Conservation (phyloP, 2,888 invertebrate genomes). For the Melangyna quadrimaculata region DNA sequence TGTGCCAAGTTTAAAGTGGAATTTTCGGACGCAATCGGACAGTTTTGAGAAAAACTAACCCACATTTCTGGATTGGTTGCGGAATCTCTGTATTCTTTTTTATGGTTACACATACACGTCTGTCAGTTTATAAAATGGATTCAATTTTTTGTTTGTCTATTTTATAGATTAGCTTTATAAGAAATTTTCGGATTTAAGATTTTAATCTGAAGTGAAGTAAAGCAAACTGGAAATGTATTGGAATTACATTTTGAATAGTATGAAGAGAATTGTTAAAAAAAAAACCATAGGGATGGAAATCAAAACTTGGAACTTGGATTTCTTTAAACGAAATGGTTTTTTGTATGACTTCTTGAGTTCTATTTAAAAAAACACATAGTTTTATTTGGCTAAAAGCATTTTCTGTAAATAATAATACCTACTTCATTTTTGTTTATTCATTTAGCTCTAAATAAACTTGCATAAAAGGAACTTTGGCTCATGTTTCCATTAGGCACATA, state of each 20-base stretch:
- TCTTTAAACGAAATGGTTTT: no score
- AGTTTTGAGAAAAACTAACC: slow-evolving; percentile 9
- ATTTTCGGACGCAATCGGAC: slow-evolving; percentile 27
- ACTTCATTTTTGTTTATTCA: no score
- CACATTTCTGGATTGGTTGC: neutral
- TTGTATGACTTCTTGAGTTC: no score
- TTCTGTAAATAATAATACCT: no score
- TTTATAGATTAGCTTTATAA: slow-evolving; percentile 21
- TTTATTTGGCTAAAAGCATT: neutral
- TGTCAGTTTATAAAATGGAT: slow-evolving; percentile 31
- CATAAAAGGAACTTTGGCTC: no score
- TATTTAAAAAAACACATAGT: neutral
- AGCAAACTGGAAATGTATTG: neutral
- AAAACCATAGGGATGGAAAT: neutral
- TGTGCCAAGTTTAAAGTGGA: slow-evolving; percentile 63
- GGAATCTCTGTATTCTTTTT: neutral
- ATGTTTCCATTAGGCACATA: no score
- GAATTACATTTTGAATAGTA: neutral
- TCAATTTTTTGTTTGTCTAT: neutral
- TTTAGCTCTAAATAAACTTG: no score
- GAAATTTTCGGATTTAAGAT: slow-evolving; percentile 19
- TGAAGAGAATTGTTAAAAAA: neutral
- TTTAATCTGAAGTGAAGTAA: slow-evolving; percentile 32
- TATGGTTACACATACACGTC: neutral
- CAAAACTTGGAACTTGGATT: neutral